Conservation (phyloP, 2,113 vertebrate genomes). For the Dasyornis broadbenti region DNA sequence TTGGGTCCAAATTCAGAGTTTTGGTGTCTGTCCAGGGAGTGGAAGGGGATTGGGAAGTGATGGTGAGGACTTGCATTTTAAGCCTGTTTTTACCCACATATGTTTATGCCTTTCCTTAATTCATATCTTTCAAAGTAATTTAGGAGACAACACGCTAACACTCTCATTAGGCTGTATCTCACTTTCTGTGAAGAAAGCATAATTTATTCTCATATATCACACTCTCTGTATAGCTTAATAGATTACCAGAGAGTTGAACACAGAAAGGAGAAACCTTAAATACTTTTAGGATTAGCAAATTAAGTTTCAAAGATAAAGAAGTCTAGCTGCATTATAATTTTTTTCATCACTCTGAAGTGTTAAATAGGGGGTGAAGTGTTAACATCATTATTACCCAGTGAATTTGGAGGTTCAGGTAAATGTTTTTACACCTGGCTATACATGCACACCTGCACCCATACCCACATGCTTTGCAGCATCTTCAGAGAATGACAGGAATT, state of each 20-base stretch:
- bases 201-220: neutral
- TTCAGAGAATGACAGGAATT: neutral
- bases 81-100: neutral
- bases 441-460: neutral
- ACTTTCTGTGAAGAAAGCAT: neutral
- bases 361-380: neutral
- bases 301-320: neutral
- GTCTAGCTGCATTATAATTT: neutral
- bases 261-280: neutral
- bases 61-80: neutral
- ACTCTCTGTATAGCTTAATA: neutral
- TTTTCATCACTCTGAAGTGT: neutral
- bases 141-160: neutral
- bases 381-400: neutral
- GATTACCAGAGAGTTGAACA: neutral
- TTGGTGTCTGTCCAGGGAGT: neutral
- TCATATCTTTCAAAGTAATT: neutral
- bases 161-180: neutral
- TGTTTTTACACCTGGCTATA: neutral
- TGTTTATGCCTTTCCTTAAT: neutral
- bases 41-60: neutral
- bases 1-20: neutral
- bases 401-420: neutral
- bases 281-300: neutral
- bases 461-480: rapidly evolving